phyloP scores from a whole-genome alignment of 2,113 vertebrate species.

The Hypomesus transpacificus region DNA sequence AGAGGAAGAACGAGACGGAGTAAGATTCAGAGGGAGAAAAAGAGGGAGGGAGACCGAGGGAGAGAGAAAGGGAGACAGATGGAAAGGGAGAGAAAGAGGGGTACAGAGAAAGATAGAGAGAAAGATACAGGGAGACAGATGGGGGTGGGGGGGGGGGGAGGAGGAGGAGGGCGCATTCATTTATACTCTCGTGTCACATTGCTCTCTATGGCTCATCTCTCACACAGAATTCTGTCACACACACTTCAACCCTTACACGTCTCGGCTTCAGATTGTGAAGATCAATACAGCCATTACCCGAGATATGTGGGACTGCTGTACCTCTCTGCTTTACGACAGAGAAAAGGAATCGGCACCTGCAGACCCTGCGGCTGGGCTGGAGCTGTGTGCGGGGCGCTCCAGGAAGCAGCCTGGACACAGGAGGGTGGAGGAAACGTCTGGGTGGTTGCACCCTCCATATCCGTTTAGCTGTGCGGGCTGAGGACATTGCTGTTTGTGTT shows the following conservation, averaged over 20 bases:
- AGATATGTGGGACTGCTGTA: constrained; percentile 32
- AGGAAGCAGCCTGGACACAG: neutral
- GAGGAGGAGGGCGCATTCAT: constrained; percentile 36
- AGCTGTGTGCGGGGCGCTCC: constrained; percentile 28
- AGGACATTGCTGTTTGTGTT: neutral
- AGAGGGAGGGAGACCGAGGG: neutral
- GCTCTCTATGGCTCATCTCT: constrained; percentile 48
- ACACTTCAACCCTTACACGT: constrained; percentile 45
- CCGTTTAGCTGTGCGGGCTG: too few species aligned
- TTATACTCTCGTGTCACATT: constrained; percentile 48
- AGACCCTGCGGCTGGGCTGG: neutral
- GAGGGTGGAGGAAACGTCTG: neutral
- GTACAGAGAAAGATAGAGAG: constrained; percentile 8
- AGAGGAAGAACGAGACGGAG: constrained; percentile 22
- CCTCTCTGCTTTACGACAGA: neutral
- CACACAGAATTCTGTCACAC: constrained; percentile 49
- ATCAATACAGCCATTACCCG: constrained; percentile 53
- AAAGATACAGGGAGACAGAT: neutral
- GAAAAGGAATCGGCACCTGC: neutral
- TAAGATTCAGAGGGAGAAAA: constrained; percentile 33
- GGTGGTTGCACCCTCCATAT: constrained; percentile 1
- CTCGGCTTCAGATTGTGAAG: constrained; percentile 29
- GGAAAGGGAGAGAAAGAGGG: neutral
- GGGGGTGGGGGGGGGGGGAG: neutral
- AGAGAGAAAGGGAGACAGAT: neutral